Percentiles rank a stretch among this genome's conserved stretches.
These are phyloP conservation scores for Spodoptera exigua DNA, from an alignment of 2,888 invertebrate genomes.

Conservation along the genomic window DNA sequence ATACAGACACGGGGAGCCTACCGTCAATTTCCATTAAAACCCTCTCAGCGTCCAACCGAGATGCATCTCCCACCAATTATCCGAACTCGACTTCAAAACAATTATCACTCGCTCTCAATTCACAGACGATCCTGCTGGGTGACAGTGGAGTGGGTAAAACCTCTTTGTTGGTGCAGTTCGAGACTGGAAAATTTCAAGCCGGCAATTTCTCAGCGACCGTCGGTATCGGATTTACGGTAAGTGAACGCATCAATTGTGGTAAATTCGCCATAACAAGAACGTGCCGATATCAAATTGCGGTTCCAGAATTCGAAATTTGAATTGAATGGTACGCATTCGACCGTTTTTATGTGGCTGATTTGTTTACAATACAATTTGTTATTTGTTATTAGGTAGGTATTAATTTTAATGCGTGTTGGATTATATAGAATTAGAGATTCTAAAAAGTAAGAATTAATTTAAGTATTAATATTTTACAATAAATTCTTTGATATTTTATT, in stretches of 20 bases:
- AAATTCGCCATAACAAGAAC: constrained; percentile 32
- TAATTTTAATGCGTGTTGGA: too few relatives aligned
- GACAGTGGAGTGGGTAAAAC: constrained; percentile 98
- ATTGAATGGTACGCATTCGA: constrained; percentile 15
- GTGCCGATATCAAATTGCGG: constrained; percentile 12
- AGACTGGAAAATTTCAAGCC: constrained; percentile 96
- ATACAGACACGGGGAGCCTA: neutral
- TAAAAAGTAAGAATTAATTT: too few relatives aligned
- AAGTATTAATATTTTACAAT: too few relatives aligned
- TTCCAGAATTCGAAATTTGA: constrained; percentile 29
- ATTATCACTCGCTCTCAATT: constrained; percentile 56
- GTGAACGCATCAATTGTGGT: constrained; percentile 70
- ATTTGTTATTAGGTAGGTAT: too few relatives aligned
- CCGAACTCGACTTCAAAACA: constrained; percentile 11
- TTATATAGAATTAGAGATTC: too few relatives aligned
- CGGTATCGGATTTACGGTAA: constrained; percentile 98
- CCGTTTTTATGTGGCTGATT: constrained; percentile 2
- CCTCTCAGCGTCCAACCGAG: constrained; percentile 3
- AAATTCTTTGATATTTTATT: too few relatives aligned
- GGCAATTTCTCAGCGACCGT: constrained; percentile 98
- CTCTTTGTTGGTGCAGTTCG: constrained; percentile 97
- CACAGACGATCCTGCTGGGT: constrained; percentile 96
- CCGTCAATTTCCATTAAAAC: constrained; percentile 9
- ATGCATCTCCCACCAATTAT: constrained; percentile 13
- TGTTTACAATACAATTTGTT: constrained; percentile 3